Base-by-base conservation (phyloP, 30 jellyfish, hydroid and myxozoan genomes). In the Catostylus mosaicus region DNA sequence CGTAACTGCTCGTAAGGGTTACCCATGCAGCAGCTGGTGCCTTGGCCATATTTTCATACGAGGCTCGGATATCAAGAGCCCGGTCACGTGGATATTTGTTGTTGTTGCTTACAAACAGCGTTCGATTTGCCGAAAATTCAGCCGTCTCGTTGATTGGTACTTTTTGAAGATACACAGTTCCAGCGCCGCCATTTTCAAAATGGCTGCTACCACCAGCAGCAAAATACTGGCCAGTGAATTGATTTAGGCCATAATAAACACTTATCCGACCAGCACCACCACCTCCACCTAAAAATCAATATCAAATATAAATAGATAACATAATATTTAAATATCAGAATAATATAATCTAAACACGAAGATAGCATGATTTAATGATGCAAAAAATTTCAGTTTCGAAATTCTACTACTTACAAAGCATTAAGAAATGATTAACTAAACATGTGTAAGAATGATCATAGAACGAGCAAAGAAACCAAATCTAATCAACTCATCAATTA, bases 21-120 rank as follows among this genome's bases (percentile, higher is more conserved):
- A 80, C 73, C 90, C 90, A 80, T 9, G 83, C 83, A 80, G 67
- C 84, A 14, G 90, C 50, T 0, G 90, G 90, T n/a, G 90, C 90
- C 27, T 67, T 51, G 26, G 43, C 50, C 81, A 80, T 48, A 31
- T 50, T 54, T 50, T 20, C 50, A 47, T 80, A 80, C 27, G 90
- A 9, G 35, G 48, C 59, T 26, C 90, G 68, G 32, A 80, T 80
- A 34, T 80, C 90, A 14, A 64, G 37, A 11, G 46, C 74, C 20
- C 90, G 57, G 56, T 80, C 52, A 31, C 93, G 78, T 29, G 93
- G 93, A 62, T 83, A 73, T 37, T 57, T 56, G 30, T 83, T 38
- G 80, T 69, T 45, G 78, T 83, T 83, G 56, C 75, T 83, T 1
- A 73, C 36, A 64, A 54, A 83, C 67, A 83, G 56, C 6, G 86